These are phyloP conservation scores for Coelogynopora nodosa DNA, from an alignment of 2,888 invertebrate genomes.

Conservation along the genomic window DNA sequence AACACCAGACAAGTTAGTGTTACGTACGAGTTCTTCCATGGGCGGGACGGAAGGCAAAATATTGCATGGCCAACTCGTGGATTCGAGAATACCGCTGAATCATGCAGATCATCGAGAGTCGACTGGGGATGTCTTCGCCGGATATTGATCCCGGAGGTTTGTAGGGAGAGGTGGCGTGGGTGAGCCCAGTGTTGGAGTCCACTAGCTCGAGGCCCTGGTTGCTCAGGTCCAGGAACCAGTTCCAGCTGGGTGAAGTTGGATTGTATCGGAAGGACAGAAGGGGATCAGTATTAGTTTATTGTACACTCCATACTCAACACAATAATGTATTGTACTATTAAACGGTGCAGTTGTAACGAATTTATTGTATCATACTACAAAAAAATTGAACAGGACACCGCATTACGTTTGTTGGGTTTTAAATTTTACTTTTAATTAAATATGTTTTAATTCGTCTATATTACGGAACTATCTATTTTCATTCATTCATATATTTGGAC, in stretches of 20 bases:
- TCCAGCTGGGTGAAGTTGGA: not conserved
- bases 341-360: too few relatives aligned
- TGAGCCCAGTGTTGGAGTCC: constrained; percentile 26
- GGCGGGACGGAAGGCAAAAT: constrained; percentile 35
- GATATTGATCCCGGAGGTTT: constrained; percentile 8
- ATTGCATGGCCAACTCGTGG: constrained; percentile 7
- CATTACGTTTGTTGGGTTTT: too few relatives aligned
- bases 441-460: too few relatives aligned
- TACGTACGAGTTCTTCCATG: constrained; percentile 24
- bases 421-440: too few relatives aligned
- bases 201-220: constrained; percentile 28
- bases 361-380: too few relatives aligned
- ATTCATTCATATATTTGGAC: too few relatives aligned
- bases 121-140: not conserved
- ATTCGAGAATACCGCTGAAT: not conserved
- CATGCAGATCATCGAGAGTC: constrained; percentile 39
- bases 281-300: too few relatives aligned
- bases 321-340: too few relatives aligned
- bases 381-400: too few relatives aligned
- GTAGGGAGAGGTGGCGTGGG: constrained; percentile 22
- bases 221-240: constrained; percentile 36
- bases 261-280: not conserved
- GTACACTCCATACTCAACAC: too few relatives aligned
- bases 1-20: too few relatives aligned
- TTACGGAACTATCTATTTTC: too few relatives aligned